Evolutionary conservation across 2,888 invertebrate genomes (phyloP), one percentile per base, ranked within the genome.

Genomic region (Nectonema munidae): DNA sequence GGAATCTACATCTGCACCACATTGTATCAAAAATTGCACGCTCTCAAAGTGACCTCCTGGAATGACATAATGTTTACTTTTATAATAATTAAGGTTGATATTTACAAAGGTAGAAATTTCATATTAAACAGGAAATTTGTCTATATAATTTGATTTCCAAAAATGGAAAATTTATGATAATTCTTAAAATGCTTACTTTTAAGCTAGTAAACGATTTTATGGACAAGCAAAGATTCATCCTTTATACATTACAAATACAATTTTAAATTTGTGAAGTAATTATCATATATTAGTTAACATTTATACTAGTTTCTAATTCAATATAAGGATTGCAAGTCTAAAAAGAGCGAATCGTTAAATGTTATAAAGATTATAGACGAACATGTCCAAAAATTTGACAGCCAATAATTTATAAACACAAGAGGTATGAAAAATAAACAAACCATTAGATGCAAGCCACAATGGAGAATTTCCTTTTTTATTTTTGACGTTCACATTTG

Each of bases 391-490:
- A n/a, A n/a, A n/a, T n/a, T n/a, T n/a, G n/a, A n/a, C n/a, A n/a
- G n/a, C n/a, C n/a, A n/a, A 16, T 15, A 35, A 11, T 9, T 18
- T 19, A 18, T 6, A 35, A 35, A 6, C 5, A 9, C 13, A 35
- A 18, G 5, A 16, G 16, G 15, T 21, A 6, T 20, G 20, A 41
- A 16, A 21, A 18, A 17, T 29, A 18, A 5, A 38, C 49, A 43
- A 46, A 55, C 57, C 58, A 57, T 86, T 81, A 17, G 83, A 83
- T 13, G 95, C 86, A 44, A 95, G 60, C 86, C 86, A 89, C 11
- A 89, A 60, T 1, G 89, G 83, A 19, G 89, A 86, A 57, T 86
- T 86, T 44, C 95, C 95, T 60, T 95, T 95, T 57, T 95, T 95
- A 58, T 95, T 95, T 52, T 83, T 79, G 15, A 83, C 86, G 57